These are phyloP conservation scores for Arvicanthis niloticus DNA, from an alignment of 2,113 vertebrate species.

Conservation along the genomic window DNA sequence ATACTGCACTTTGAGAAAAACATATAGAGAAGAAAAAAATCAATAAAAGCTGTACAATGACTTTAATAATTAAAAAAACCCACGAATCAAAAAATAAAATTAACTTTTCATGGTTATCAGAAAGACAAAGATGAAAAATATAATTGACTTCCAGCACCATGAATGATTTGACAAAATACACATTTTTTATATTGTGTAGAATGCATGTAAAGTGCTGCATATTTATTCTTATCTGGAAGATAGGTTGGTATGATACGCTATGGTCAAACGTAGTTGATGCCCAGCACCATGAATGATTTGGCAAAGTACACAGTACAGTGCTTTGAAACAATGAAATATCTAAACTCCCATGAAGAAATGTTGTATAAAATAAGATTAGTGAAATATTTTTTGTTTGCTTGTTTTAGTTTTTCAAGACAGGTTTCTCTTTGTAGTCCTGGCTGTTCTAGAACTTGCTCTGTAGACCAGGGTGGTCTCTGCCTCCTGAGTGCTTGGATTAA, in stretches of 20 bases:
- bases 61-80: conserved; percentile 50
- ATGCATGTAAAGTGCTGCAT: background rate
- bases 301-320: background rate
- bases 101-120: background rate
- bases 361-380: conserved; percentile 14
- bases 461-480: background rate
- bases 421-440: background rate
- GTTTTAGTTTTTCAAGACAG: background rate
- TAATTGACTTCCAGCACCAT: background rate
- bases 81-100: conserved; percentile 58
- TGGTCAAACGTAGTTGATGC: background rate
- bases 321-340: conserved; percentile 32
- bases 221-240: background rate
- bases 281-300: no score
- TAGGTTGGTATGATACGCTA: background rate
- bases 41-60: background rate
- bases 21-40: conserved; percentile 25
- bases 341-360: conserved; percentile 14
- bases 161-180: conserved; percentile 8
- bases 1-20: background rate
- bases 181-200: conserved; percentile 25
- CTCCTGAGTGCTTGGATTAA: background rate
- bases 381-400: background rate
- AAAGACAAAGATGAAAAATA: conserved; percentile 46
- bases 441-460: background rate